Evolutionary conservation across 2,888 invertebrate genomes (phyloP).

Genomic region (Mellilla xanthometata): DNA sequence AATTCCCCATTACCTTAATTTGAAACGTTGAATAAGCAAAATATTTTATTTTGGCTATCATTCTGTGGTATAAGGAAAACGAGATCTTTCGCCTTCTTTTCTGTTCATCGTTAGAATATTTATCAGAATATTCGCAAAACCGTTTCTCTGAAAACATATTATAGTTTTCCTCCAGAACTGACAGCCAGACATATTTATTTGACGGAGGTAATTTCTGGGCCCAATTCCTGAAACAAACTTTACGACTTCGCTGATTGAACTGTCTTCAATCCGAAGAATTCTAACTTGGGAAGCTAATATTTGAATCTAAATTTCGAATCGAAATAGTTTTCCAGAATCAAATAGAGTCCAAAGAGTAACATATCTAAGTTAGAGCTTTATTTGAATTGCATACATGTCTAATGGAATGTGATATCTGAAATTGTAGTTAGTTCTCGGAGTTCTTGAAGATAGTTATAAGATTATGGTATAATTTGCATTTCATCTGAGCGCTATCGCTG

Average conservation of each 20-base stretch:
- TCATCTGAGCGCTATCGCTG: no score
- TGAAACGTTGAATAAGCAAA: no score
- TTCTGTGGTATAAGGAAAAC: conserved; percentile 7
- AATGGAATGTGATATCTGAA: no score
- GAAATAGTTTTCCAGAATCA: no score
- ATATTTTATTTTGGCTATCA: no score
- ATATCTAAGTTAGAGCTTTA: no score
- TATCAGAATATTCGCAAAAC: not conserved
- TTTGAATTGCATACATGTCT: no score
- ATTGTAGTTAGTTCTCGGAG: no score
- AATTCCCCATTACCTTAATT: no score
- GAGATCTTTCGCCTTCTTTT: conserved; percentile 1
- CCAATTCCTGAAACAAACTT: conserved; percentile 13
- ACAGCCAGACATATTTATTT: conserved; percentile 10
- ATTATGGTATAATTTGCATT: no score
- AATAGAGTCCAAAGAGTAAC: no score
- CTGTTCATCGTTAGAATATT: not conserved
- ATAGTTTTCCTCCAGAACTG: conserved; percentile 11
- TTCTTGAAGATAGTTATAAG: no score
- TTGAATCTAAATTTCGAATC: not conserved
- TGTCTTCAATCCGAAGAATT: conserved; percentile 12
- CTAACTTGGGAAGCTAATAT: conserved; percentile 10
- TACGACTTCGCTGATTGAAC: conserved; percentile 9
- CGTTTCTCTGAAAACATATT: conserved; percentile 8
- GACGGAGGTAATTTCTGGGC: conserved; percentile 1